Evolutionary conservation across 30 jellyfish, hydroid and myxozoan genomes (phyloP), one percentile per base, ranked within the genome.

Genomic region (Aurelia aurita complex sp. Pacific): DNA sequence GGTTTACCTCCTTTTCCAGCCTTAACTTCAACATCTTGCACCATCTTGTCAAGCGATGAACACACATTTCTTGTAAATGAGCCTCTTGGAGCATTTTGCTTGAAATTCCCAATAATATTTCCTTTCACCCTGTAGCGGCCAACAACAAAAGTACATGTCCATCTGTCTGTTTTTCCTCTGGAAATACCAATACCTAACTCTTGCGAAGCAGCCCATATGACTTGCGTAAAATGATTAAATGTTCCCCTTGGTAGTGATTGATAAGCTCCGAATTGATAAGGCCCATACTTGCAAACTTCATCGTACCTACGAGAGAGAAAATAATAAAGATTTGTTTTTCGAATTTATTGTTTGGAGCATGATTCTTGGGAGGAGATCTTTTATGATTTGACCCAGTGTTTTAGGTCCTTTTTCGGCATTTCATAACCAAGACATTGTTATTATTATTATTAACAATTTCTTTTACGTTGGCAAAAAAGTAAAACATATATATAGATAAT

Each of bases 161-260:
- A 80, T 5, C 87, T 90, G 14, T 64, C 90, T 40, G 82, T 76
- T 55, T 76, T 88, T 38, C 89, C 94, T 1, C 77, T 87, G 32
- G 98, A 97, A 71, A 55, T 65, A 14, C 98, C 98, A n/a, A 92
- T 71, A 23, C 98, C 98, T 9, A 92, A 86, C 64, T 81, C 80
- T 34, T 76, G 81, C n/a, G 86, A 46, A 7, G 77, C 88, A 33
- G 88, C 91, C 98, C 98, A 92, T 1, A 92, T 96, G 34, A 85
- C 98, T 68, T 91, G 98, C 18, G 98, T 91, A 53, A 91, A 91
- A 78, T 91, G 98, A 15, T 81, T 81, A n/a, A 82, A 72, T 16
- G 91, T 82, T n/a, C 96, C 93, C 7, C 69, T 42, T 11, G 98
- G 92, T 23, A 74, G 85, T 68, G 89, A 62, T 33, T 77, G 65